Conservation (phyloP, 2,888 invertebrate genomes). For the Capitulum mitella region DNA sequence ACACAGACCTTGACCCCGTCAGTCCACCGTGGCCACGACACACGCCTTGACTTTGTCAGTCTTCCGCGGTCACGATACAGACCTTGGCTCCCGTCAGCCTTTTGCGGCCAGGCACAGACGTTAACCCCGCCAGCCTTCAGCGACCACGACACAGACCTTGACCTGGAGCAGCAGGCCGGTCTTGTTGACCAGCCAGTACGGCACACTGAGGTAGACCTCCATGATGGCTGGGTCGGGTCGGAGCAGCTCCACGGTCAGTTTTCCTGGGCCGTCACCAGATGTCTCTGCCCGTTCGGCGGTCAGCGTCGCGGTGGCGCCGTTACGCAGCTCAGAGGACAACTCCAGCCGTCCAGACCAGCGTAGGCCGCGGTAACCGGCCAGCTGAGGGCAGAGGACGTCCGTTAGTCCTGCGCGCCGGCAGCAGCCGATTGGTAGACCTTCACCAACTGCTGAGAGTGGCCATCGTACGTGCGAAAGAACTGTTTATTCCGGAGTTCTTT, state of each 20-base stretch:
- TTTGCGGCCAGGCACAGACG: too few relatives aligned
- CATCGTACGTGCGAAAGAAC: too few relatives aligned
- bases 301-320: constrained; percentile 51
- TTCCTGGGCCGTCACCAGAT: constrained; percentile 43
- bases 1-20: too few relatives aligned
- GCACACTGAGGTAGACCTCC: constrained; percentile 63
- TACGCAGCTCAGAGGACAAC: constrained; percentile 55
- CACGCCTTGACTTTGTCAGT: too few relatives aligned
- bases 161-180: constrained; percentile 73
- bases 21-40: too few relatives aligned
- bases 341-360: constrained; percentile 65
- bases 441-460: too few relatives aligned
- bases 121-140: too few relatives aligned
- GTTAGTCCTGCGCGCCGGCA: too few relatives aligned
- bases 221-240: constrained; percentile 55
- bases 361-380: constrained; percentile 56
- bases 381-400: background rate
- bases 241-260: constrained; percentile 60
- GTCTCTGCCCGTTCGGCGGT: constrained; percentile 55
- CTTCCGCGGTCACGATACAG: too few relatives aligned
- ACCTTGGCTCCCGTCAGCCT: too few relatives aligned
- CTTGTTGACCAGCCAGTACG: constrained; percentile 85
- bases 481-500: too few relatives aligned
- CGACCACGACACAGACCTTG: constrained; percentile 57
- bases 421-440: too few relatives aligned